These are phyloP conservation scores for Ctenosaura bakeri DNA, from an alignment of 2,797 vertebrate species.

Conservation along the genomic window DNA sequence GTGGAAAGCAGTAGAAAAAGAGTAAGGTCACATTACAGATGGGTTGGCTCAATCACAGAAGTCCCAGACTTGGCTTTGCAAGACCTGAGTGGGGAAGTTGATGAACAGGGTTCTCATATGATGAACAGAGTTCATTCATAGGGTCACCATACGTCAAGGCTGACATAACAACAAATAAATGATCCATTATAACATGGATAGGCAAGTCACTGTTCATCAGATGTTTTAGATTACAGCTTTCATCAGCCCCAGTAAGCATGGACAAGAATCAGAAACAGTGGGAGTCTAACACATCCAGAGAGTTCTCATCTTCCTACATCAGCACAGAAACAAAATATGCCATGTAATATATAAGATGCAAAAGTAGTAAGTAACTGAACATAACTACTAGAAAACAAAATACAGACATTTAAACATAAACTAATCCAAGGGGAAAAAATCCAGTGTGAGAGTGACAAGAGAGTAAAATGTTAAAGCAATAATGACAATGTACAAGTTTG, in stretches of 20 bases:
- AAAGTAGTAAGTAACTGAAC: background rate
- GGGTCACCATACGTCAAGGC: too few relatives aligned
- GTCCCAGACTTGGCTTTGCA: too few relatives aligned
- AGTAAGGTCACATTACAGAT: too few relatives aligned
- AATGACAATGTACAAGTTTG: background rate
- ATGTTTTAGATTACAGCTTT: background rate
- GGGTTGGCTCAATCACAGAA: too few relatives aligned
- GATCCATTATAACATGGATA: too few relatives aligned
- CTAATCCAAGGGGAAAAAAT: background rate
- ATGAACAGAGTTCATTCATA: too few relatives aligned
- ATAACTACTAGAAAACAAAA: background rate
- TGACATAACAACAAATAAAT: too few relatives aligned
- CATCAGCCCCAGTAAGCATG: background rate
- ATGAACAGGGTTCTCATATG: too few relatives aligned
- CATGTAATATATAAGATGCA: background rate
- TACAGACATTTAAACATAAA: background rate
- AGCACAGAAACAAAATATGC: background rate
- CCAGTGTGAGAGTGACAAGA: background rate
- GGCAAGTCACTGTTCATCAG: background rate
- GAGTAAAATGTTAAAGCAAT: background rate
- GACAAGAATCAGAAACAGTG: background rate
- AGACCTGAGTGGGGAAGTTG: too few relatives aligned
- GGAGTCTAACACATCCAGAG: too few relatives aligned
- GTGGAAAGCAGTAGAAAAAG: too few relatives aligned
- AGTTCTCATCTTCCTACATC: too few relatives aligned